Percentiles rank a stretch among this genome's conserved stretches.
Evolutionary conservation across 37 sponge, comb jelly and placozoan genomes (phyloP).

Genomic region (Cliona cf. orientalis): DNA sequence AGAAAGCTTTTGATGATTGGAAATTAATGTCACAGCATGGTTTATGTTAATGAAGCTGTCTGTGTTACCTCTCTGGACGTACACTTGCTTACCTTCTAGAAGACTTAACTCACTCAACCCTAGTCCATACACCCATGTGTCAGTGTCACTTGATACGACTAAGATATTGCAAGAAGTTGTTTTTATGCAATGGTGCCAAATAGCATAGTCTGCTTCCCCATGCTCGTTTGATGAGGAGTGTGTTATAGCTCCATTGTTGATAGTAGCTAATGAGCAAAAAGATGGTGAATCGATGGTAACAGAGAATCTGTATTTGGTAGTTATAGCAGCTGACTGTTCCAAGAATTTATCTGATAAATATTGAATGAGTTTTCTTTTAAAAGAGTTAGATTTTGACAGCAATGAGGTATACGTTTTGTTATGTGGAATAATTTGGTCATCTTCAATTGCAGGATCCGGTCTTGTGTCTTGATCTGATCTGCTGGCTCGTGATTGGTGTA

Average conservation of each 20-base stretch:
- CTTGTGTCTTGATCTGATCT: too few relatives aligned
- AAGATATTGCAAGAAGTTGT: background rate
- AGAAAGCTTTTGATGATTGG: background rate
- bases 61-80: background rate
- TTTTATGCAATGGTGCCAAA: constrained; percentile 6
- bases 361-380: background rate
- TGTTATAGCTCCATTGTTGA: background rate
- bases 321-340: background rate
- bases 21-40: background rate
- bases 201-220: constrained; percentile 26
- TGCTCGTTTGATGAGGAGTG: background rate
- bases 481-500: background rate
- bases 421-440: too few relatives aligned
- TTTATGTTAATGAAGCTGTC: background rate
- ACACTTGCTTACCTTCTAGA: background rate
- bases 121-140: constrained; percentile 23
- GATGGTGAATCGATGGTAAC: constrained; percentile 9
- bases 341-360: background rate
- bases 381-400: background rate
- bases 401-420: background rate
- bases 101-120: background rate
- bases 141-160: constrained; percentile 15
- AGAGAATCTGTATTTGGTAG: background rate
- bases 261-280: background rate
- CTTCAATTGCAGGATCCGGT: too few relatives aligned